Evolutionary conservation across 2,113 vertebrate species (phyloP).

Genomic region (Caretta caretta): DNA sequence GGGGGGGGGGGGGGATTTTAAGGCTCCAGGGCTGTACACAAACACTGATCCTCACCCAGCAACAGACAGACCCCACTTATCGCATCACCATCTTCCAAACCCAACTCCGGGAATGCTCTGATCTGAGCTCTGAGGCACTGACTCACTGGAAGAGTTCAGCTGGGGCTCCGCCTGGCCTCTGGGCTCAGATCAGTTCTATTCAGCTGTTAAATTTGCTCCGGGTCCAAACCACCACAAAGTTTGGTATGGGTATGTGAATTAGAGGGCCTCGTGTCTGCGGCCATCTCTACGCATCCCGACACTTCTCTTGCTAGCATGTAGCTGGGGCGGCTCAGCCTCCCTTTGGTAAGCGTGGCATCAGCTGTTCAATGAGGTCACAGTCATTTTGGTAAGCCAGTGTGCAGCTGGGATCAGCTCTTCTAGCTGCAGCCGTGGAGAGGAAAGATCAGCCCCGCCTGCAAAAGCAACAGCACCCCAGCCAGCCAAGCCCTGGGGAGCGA

Average conservation of each 20-base stretch:
- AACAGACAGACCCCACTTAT: not conserved
- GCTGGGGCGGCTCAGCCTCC: not conserved
- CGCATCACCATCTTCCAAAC: not conserved
- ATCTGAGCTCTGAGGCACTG: not conserved
- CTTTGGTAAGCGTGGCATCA: not conserved
- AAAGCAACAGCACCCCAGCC: slow-evolving; percentile 35
- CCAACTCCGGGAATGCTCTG: not conserved
- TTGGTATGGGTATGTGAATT: not conserved
- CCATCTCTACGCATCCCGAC: not conserved
- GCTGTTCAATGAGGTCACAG: not conserved
- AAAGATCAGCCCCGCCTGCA: not conserved
- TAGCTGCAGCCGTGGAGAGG: slow-evolving; percentile 55
- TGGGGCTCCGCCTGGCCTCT: not conserved
- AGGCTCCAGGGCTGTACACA: not conserved
- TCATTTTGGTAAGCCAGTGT: not conserved
- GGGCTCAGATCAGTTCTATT: not conserved
- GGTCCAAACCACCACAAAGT: not conserved
- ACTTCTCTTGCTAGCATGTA: not conserved
- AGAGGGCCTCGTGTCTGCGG: not conserved
- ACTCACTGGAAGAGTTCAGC: no score
- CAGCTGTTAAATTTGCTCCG: not conserved
- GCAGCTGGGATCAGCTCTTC: slow-evolving; percentile 57
- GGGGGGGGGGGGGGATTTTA: not conserved
- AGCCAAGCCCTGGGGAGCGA: accelerated
- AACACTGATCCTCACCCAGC: not conserved